Evolutionary conservation across 2,797 vertebrate species (phyloP).

Genomic region (Peromyscus nudipes): DNA sequence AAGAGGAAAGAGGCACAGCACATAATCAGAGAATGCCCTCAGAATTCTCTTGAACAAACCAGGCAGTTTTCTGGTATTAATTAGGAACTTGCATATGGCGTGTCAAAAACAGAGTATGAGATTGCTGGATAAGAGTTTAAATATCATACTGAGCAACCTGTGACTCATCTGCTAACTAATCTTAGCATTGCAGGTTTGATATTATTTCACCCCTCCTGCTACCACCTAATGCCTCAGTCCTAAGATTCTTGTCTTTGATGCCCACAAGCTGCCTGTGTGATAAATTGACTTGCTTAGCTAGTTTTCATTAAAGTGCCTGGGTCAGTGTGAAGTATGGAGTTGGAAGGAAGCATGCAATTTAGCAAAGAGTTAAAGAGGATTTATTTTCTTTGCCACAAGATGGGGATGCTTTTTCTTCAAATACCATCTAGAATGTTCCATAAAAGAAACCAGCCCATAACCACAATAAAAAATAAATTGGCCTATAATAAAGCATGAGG

Average conservation of each 20-base stretch:
- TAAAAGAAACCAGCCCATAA: not conserved
- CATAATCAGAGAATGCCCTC: not conserved
- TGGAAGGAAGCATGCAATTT: conserved; percentile 64
- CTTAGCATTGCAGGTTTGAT: not conserved
- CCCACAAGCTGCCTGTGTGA: conserved; percentile 16
- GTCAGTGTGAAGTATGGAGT: conserved; percentile 44
- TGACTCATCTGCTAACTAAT: conserved; percentile 9
- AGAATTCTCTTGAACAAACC: not conserved
- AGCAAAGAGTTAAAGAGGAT: conserved; percentile 56
- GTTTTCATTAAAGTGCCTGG: conserved; percentile 59
- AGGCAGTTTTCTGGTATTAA: not conserved
- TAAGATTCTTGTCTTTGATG: conserved; percentile 56
- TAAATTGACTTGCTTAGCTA: conserved; percentile 11
- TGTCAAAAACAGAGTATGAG: not conserved
- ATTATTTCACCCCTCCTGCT: not conserved
- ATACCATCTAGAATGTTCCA: conserved; percentile 34
- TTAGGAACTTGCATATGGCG: not conserved
- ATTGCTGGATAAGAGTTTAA: not conserved
- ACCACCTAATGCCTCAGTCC: not conserved
- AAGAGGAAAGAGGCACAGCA: not conserved
- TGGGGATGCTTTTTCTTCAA: conserved; percentile 47
- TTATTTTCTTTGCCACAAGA: conserved; percentile 68
- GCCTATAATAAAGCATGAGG: not conserved
- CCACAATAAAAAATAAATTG: not conserved
- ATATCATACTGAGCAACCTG: not conserved